These are phyloP conservation scores for Zonotrichia albicollis DNA, from an alignment of 2,797 vertebrate species.

Conservation along the genomic window DNA sequence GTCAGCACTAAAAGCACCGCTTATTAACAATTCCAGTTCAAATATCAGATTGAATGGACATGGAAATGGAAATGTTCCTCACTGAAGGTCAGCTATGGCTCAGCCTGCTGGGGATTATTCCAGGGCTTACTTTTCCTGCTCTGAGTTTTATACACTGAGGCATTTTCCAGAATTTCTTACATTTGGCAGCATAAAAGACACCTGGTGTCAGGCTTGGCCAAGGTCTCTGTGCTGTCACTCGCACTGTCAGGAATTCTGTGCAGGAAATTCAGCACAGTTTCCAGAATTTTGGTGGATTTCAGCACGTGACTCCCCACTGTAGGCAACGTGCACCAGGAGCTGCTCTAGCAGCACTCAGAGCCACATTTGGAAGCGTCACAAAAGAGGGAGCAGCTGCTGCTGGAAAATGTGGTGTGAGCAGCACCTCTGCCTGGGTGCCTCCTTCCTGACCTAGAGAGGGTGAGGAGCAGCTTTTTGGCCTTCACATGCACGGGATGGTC, in stretches of 20 bases:
- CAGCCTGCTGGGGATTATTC: neutral
- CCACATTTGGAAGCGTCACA: neutral
- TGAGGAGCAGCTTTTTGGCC: neutral
- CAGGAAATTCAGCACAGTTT: neutral
- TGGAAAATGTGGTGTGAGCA: slow-evolving; percentile 26
- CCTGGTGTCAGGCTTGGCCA: neutral
- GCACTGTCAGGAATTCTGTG: fast-evolving
- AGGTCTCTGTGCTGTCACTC: neutral
- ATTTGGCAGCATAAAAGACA: neutral
- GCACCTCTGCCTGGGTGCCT: neutral
- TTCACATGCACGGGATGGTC: neutral
- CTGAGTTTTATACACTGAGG: neutral
- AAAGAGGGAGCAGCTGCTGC: neutral
- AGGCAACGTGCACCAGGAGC: neutral
- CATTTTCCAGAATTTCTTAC: neutral
- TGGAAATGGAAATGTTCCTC: neutral
- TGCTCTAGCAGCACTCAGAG: neutral
- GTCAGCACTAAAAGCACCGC: neutral
- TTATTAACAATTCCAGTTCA: neutral
- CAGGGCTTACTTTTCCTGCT: neutral
- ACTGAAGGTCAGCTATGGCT: neutral
- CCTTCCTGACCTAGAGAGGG: neutral
- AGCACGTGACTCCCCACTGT: neutral
- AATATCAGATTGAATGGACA: neutral
- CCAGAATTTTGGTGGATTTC: neutral